Percentiles rank a stretch among this genome's conserved stretches.
These are phyloP conservation scores for Aelia acuminata DNA, from an alignment of 2,888 invertebrate species.

Conservation along the genomic window DNA sequence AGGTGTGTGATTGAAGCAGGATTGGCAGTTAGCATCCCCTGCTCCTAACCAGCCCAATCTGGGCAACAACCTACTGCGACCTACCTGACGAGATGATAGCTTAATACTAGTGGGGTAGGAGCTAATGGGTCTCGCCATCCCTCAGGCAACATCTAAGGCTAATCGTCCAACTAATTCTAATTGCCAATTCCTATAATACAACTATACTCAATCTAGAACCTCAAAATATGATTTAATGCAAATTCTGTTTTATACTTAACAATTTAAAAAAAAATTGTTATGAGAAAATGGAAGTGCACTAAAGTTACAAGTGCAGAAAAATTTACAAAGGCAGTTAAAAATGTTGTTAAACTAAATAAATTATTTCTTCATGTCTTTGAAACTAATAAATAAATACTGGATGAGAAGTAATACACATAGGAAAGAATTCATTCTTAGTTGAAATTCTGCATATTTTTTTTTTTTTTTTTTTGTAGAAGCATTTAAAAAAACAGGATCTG, in stretches of 20 bases:
- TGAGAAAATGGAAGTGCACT: neutral
- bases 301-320: too few species aligned
- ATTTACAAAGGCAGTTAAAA: too few species aligned
- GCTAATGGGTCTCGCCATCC: conserved; percentile 1
- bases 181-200: neutral
- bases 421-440: too few species aligned
- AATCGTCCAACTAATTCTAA: neutral
- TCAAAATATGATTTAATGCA: neutral
- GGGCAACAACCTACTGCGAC: conserved; percentile 18
- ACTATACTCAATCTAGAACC: neutral
- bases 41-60: conserved; percentile 42
- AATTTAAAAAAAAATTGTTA: neutral
- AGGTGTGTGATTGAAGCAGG: conserved; percentile 35
- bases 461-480: too few species aligned
- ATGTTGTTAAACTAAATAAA: too few species aligned
- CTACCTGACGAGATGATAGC: neutral
- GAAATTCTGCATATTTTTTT: too few species aligned
- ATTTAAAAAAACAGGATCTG: too few species aligned
- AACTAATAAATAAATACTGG: too few species aligned
- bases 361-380: too few species aligned
- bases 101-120: neutral
- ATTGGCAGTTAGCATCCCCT: conserved; percentile 21
- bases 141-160: conserved; percentile 13
- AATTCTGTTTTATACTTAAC: neutral
- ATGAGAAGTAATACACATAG: too few species aligned